Evolutionary conservation across 1,140 invertebrate genomes (phyloP).

Genomic region (Sarcophaga bullata): DNA sequence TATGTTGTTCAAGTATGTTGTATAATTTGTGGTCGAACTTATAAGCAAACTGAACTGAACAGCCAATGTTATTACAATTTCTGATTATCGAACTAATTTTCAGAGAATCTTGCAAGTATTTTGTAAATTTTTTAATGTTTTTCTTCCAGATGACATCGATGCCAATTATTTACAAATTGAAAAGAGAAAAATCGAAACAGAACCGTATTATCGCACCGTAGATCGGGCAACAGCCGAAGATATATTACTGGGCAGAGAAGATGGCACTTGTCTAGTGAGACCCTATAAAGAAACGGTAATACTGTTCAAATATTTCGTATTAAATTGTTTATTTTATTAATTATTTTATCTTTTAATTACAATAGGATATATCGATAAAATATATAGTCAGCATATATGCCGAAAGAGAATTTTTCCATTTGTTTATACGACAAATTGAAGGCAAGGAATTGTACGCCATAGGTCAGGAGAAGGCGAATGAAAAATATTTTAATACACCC

Average conservation of each 20-base stretch:
- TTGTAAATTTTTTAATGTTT: no score
- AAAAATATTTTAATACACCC: constrained; percentile 54
- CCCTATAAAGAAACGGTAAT: constrained; percentile 57
- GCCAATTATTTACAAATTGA: constrained; percentile 58
- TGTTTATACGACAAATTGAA: constrained; percentile 58
- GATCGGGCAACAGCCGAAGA: constrained; percentile 55
- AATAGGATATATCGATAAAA: constrained; percentile 55
- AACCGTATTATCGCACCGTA: constrained; percentile 60
- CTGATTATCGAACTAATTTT: no score
- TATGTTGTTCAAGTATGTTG: no score
- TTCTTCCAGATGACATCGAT: constrained; percentile 52
- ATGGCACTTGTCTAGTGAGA: constrained; percentile 60
- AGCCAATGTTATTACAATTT: no score
- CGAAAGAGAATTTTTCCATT: constrained; percentile 55
- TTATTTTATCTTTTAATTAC: constrained; percentile 1
- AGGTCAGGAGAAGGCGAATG: constrained; percentile 54
- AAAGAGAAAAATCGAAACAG: constrained; percentile 55
- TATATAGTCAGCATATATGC: constrained; percentile 62
- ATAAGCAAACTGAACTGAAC: no score
- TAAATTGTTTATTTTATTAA: background rate
- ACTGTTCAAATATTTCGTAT: background rate
- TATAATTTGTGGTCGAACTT: no score
- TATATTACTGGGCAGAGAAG: constrained; percentile 52
- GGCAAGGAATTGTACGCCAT: constrained; percentile 54
- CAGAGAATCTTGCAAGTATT: no score